Conservation (phyloP, 2,888 invertebrate genomes). For the Aspidiotus destructor region DNA sequence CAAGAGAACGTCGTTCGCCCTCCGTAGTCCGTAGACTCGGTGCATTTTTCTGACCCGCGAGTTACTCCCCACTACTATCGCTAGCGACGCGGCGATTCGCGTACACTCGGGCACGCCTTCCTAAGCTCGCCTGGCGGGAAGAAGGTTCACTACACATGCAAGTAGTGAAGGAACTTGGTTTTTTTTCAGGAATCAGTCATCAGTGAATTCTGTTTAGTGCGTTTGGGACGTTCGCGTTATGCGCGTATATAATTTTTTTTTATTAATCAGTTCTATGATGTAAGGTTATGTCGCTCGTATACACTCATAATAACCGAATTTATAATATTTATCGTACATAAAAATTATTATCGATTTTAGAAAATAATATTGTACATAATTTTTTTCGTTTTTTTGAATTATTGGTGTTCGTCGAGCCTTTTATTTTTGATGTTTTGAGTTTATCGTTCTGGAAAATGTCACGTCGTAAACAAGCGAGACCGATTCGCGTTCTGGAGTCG, state of each 20-base stretch:
- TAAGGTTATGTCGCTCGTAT: too few species aligned
- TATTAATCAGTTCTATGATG: too few species aligned
- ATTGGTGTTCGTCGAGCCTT: not conserved
- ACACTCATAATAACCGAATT: too few species aligned
- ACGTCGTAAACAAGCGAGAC: constrained; percentile 49
- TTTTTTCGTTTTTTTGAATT: too few species aligned
- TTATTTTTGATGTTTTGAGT: not conserved
- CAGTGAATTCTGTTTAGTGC: not conserved
- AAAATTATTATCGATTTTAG: not conserved
- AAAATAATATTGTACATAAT: not conserved
- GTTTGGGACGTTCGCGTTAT: not conserved
- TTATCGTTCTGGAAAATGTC: constrained; percentile 42
- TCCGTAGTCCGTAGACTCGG: not conserved
- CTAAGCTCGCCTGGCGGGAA: not conserved
- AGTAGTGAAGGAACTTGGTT: not conserved
- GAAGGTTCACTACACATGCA: not conserved
- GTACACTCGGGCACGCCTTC: not conserved
- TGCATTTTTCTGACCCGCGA: not conserved
- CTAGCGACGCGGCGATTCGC: not conserved
- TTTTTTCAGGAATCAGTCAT: not conserved
- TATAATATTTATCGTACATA: too few species aligned
- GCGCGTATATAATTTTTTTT: not conserved
- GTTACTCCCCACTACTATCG: not conserved
- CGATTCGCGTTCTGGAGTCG: constrained; percentile 47
- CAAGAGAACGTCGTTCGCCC: not conserved